phyloP scores from a whole-genome alignment of 2,888 invertebrate genomes.

The Drosophila aldrichi region DNA sequence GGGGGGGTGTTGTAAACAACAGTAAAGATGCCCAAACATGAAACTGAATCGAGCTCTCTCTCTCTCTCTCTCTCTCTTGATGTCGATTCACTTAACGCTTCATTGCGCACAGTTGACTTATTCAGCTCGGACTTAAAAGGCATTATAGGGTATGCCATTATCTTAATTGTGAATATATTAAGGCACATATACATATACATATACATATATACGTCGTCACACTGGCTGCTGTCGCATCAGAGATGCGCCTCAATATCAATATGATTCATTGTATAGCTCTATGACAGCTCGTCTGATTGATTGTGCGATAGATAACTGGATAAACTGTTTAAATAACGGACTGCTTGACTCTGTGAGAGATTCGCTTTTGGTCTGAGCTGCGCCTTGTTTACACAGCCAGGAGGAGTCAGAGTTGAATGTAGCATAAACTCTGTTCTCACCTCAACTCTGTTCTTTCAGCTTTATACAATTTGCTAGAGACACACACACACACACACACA shows the following conservation, averaged over 20 bases:
- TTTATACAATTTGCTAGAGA: not conserved
- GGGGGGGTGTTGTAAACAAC: slow-evolving; percentile 9
- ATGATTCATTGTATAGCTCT: not conserved
- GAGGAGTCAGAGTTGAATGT: not conserved
- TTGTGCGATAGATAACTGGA: not conserved
- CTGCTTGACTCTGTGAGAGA: not conserved
- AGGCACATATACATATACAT: too few relatives aligned
- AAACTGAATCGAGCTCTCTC: not conserved
- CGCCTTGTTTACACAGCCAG: too few relatives aligned
- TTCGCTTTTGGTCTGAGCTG: not conserved
- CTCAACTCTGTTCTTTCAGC: slow-evolving; percentile 1
- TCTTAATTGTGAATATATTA: slow-evolving; percentile 36
- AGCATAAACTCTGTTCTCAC: not conserved
- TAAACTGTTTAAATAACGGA: not conserved
- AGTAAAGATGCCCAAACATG: slow-evolving; percentile 45
- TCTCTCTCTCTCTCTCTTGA: slow-evolving; percentile 14
- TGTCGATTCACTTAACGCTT: slow-evolving; percentile 35
- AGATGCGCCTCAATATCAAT: not conserved
- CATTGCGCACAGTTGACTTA: slow-evolving; percentile 21
- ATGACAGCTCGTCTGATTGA: not conserved
- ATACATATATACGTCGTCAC: too few relatives aligned
- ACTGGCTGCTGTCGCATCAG: not conserved
- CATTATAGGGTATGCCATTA: slow-evolving; percentile 10
- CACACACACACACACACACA: not conserved
- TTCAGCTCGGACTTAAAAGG: slow-evolving; percentile 25